A percentile compares a stretch with the other conserved stretches of the same genome.
These are phyloP conservation scores for Uria lomvia DNA, from an alignment of 2,113 vertebrate species.

Conservation along the genomic window DNA sequence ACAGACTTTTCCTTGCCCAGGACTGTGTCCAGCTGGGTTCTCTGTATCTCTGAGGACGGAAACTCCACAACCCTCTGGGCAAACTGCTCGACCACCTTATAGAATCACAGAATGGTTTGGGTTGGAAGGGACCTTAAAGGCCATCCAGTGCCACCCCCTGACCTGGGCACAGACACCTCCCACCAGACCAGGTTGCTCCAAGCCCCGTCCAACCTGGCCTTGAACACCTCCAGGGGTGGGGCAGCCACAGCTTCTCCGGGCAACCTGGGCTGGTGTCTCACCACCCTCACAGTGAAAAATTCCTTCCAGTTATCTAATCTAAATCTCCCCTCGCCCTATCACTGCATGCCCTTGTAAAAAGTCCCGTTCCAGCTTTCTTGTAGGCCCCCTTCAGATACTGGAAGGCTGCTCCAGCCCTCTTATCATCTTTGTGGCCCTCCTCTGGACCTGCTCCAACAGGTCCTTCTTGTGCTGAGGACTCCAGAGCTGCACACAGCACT, in stretches of 20 bases:
- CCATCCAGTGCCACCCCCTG: not conserved
- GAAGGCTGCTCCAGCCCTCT: too few relatives aligned
- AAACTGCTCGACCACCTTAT: not conserved
- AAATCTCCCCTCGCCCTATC: too few relatives aligned
- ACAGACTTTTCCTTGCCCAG: not conserved
- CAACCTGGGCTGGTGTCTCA: too few relatives aligned
- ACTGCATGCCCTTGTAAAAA: too few relatives aligned
- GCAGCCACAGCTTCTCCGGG: not conserved
- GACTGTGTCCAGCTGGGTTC: not conserved
- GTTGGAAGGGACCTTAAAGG: not conserved
- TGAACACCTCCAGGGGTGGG: not conserved
- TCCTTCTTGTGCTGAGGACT: too few relatives aligned
- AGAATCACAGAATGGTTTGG: not conserved
- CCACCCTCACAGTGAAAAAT: too few relatives aligned
- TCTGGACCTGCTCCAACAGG: too few relatives aligned
- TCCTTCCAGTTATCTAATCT: too few relatives aligned
- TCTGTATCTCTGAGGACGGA: not conserved
- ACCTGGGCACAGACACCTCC: not conserved
- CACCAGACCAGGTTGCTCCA: not conserved
- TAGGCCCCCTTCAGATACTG: too few relatives aligned
- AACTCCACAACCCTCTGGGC: not conserved
- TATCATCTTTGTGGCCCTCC: too few relatives aligned
- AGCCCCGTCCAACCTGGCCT: not conserved
- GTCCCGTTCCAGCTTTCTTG: too few relatives aligned
- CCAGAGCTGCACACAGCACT: too few relatives aligned